Conservation (phyloP, 2,797 vertebrate species). For the Thamnophis elegans region DNA sequence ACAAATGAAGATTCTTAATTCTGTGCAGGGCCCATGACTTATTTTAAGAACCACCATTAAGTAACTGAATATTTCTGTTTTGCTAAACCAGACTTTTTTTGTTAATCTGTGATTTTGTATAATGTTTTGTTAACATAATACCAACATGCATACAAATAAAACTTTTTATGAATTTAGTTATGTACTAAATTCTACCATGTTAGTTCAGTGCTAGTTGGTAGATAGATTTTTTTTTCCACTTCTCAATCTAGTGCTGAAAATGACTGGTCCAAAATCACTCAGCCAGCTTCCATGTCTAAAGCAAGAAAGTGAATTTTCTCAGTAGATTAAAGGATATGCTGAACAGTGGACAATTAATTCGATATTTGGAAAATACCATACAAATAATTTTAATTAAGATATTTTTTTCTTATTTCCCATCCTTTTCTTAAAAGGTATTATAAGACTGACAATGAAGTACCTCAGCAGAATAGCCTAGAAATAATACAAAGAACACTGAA, state of each 20-base stretch:
- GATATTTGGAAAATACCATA: neutral
- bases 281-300: neutral
- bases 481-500: neutral
- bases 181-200: neutral
- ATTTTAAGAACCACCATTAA: neutral
- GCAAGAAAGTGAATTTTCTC: neutral
- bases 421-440: neutral
- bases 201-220: neutral
- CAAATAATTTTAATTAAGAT: neutral
- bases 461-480: neutral
- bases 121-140: neutral
- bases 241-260: neutral
- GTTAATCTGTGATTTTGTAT: neutral
- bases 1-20: neutral
- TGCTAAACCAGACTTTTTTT: neutral
- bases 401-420: neutral
- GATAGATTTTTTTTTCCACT: neutral
- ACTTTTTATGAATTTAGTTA: neutral
- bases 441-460: neutral
- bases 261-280: neutral
- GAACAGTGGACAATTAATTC: neutral
- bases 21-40: neutral
- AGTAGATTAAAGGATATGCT: neutral
- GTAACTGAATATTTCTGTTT: neutral
- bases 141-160: neutral